A percentile compares a stretch with the other conserved stretches of the same genome.
Evolutionary conservation across 92 coral and sea anemone species (phyloP).

Genomic region (Micromussa lordhowensis): DNA sequence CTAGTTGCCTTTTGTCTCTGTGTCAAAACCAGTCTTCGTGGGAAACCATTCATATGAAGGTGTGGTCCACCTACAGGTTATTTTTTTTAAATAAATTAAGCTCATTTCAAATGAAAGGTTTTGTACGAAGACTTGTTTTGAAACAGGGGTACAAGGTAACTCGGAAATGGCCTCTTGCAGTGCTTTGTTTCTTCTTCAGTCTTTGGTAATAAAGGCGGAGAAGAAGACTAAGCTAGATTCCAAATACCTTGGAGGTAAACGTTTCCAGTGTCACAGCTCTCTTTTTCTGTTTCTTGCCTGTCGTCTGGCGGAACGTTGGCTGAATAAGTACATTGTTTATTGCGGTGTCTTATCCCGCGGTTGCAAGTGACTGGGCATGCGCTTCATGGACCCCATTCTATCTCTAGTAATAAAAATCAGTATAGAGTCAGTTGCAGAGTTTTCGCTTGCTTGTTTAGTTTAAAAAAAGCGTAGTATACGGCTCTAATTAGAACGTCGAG

Average conservation of each 20-base stretch:
- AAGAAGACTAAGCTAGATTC: neutral
- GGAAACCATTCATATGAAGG: too few relatives aligned
- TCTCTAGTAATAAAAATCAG: neutral
- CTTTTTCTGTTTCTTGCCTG: neutral
- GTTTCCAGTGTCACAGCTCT: neutral
- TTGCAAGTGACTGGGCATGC: constrained; percentile 33
- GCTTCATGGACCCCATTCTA: constrained; percentile 20
- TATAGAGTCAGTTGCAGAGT: neutral
- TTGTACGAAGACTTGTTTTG: too few relatives aligned
- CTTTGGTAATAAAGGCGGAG: neutral
- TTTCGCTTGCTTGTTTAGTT: too few relatives aligned
- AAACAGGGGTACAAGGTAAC: too few relatives aligned
- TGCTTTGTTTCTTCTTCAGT: neutral
- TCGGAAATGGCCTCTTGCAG: too few relatives aligned
- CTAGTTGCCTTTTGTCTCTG: too few relatives aligned
- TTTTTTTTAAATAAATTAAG: too few relatives aligned
- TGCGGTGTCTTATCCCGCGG: constrained; percentile 20
- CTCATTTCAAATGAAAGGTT: too few relatives aligned
- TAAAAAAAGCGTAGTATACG: neutral
- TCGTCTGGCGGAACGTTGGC: neutral
- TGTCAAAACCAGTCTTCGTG: too few relatives aligned
- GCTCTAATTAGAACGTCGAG: neutral
- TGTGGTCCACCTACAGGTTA: too few relatives aligned
- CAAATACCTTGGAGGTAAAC: constrained; percentile 3
- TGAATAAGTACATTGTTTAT: neutral